Evolutionary conservation across 2,113 vertebrate genomes (phyloP).

Genomic region (Neodon shergylaensis): DNA sequence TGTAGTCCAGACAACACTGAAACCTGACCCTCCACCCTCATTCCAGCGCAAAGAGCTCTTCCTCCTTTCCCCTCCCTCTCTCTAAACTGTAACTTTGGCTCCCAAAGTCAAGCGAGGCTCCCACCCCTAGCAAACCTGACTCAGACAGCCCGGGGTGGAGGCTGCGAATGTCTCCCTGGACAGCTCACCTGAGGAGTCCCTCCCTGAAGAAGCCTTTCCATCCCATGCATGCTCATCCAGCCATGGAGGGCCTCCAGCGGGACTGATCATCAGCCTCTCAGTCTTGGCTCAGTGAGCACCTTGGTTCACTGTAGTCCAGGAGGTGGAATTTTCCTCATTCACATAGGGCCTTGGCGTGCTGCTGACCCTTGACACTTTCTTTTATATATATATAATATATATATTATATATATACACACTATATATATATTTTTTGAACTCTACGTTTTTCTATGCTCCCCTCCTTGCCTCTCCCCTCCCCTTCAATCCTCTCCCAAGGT

Average conservation of each 20-base stretch:
- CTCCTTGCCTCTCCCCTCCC: too few species aligned
- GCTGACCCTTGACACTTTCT: background rate
- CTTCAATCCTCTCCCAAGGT: too few species aligned
- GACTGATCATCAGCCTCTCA: background rate
- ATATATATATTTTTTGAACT: too few species aligned
- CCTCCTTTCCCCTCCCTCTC: conserved; percentile 51
- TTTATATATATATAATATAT: too few species aligned
- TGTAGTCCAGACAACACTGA: background rate
- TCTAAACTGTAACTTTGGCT: background rate
- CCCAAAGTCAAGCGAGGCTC: background rate
- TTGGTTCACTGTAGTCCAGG: fast-evolving
- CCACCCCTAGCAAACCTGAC: background rate
- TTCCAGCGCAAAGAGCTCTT: conserved; percentile 1
- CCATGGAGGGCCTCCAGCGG: too few species aligned
- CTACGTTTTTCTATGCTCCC: too few species aligned
- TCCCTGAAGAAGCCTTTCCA: background rate
- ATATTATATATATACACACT: too few species aligned
- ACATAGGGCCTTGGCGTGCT: background rate
- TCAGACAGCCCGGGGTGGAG: background rate
- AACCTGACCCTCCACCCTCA: conserved; percentile 58
- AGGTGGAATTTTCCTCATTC: background rate
- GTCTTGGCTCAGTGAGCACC: background rate
- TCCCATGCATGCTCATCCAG: fast-evolving
- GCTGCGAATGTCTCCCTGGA: fast-evolving
- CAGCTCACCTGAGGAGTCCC: background rate